These are phyloP conservation scores for Geotrypetes seraphini DNA, from an alignment of 2,797 vertebrate species.

Conservation along the genomic window DNA sequence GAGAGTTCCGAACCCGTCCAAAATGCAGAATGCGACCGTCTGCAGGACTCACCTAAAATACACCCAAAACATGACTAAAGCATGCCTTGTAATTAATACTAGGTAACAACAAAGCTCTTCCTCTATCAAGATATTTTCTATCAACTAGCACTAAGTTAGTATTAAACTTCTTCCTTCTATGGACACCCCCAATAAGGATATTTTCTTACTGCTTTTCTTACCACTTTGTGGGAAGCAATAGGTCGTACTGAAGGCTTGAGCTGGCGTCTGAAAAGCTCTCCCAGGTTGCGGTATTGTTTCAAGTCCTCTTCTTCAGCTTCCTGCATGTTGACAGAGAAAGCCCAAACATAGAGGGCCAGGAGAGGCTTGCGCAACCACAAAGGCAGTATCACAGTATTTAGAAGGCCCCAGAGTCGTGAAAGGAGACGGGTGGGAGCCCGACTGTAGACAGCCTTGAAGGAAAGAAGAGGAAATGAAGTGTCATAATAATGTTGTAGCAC, in stretches of 20 bases:
- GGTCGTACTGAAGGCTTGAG: not conserved
- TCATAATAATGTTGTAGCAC: no score
- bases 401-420: constrained; percentile 5
- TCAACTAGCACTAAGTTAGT: no score
- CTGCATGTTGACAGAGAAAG: constrained; percentile 11
- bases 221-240: not conserved
- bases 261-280: constrained; percentile 10
- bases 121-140: no score
- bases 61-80: no score
- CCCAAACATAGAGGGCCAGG: constrained; percentile 7
- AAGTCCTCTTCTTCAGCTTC: constrained; percentile 11
- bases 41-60: constrained; percentile 5
- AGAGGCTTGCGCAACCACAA: constrained; percentile 1
- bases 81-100: no score
- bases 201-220: no score
- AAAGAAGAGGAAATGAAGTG: not conserved
- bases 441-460: not conserved
- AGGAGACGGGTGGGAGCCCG: constrained; percentile 7
- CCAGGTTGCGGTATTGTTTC: constrained; percentile 2
- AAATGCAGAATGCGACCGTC: constrained; percentile 2
- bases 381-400: constrained; percentile 5
- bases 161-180: no score
- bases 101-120: no score
- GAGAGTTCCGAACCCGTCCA: not conserved
- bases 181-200: no score